A percentile compares a stretch with the other conserved stretches of the same genome.
Evolutionary conservation across 64 coral and sea anemone genomes (phyloP).

Genomic region (Montipora foliosa): DNA sequence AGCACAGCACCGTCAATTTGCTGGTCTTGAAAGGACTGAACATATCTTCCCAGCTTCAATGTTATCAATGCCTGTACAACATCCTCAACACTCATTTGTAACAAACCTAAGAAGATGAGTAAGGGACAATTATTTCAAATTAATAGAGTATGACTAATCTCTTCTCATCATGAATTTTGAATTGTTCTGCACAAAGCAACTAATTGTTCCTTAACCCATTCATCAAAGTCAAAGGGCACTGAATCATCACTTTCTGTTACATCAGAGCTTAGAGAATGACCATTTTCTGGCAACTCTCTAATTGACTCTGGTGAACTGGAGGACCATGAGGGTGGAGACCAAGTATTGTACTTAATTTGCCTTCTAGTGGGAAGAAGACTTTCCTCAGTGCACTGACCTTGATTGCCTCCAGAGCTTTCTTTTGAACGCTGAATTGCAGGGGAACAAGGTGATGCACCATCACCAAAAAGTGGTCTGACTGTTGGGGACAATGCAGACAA

Average conservation of each 20-base stretch:
- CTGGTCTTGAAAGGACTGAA: neutral
- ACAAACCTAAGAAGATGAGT: neutral
- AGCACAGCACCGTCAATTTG: slow-evolving; percentile 22
- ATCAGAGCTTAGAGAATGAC: neutral
- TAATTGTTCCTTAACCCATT: neutral
- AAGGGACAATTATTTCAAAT: neutral
- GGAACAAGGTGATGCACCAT: too few relatives aligned
- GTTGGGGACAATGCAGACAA: too few relatives aligned
- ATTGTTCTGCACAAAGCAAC: neutral
- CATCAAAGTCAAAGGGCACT: neutral
- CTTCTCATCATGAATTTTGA: neutral
- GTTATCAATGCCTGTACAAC: neutral
- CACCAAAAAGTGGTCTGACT: too few relatives aligned
- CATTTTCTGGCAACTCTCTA: neutral
- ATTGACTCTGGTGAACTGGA: neutral
- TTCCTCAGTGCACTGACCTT: neutral
- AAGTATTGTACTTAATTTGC: neutral
- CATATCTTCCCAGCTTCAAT: slow-evolving; percentile 21
- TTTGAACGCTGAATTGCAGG: too few relatives aligned
- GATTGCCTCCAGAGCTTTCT: too few relatives aligned
- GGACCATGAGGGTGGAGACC: neutral
- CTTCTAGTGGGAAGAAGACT: neutral
- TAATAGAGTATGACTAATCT: too few relatives aligned
- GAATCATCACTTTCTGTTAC: neutral
- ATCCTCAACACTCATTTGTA: slow-evolving; percentile 15